These are phyloP conservation scores for Coptodon bakossiorum DNA, from an alignment of 2,113 vertebrate species.

Conservation along the genomic window DNA sequence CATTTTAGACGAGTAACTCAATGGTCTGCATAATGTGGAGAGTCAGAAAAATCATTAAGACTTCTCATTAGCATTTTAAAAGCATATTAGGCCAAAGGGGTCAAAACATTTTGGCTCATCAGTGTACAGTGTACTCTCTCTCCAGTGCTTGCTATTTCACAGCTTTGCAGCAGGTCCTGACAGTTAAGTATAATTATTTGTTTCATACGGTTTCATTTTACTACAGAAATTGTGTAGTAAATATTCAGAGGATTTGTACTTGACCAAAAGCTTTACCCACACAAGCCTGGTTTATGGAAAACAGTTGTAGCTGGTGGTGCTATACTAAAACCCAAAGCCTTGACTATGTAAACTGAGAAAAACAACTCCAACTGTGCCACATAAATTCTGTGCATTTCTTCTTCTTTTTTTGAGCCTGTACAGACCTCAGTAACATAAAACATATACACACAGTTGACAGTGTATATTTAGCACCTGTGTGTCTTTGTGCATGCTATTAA, in stretches of 20 bases:
- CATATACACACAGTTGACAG: constrained; percentile 4
- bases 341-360: not conserved
- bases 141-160: not conserved
- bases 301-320: not conserved
- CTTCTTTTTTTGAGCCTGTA: not conserved
- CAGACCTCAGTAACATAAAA: not conserved
- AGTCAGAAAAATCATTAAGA: not conserved
- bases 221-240: not conserved
- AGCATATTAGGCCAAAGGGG: not conserved
- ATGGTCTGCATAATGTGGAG: not conserved
- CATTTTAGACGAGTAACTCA: not conserved
- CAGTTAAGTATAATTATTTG: not conserved
- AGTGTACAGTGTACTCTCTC: not conserved
- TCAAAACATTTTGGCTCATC: not conserved
- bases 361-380: not conserved
- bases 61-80: not conserved
- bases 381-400: not conserved
- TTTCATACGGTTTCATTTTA: not conserved
- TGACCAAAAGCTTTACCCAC: not conserved
- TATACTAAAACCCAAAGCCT: not conserved
- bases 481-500: not conserved
- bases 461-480: constrained; percentile 4
- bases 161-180: not conserved
- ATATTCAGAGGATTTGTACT: not conserved
- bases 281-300: not conserved